These are phyloP conservation scores for Galerucella nymphaeae DNA, from an alignment of 2,888 invertebrate genomes.

Conservation along the genomic window DNA sequence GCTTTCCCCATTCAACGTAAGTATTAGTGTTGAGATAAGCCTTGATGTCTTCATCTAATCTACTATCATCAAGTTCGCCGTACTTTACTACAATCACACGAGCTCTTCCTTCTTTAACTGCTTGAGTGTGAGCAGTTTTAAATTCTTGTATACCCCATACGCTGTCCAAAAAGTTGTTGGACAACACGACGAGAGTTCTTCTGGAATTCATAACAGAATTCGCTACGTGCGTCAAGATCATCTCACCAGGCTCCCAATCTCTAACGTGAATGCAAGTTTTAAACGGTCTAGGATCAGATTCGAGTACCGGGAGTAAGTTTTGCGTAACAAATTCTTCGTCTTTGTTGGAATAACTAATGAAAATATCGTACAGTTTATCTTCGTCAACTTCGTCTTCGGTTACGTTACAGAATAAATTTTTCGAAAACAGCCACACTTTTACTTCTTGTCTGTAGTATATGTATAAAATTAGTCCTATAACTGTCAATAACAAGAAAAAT, in stretches of 20 bases:
- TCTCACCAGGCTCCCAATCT: slow-evolving; percentile 80
- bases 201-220: slow-evolving; percentile 77
- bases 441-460: slow-evolving; percentile 71
- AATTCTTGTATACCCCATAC: slow-evolving; percentile 83
- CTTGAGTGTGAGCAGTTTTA: slow-evolving; percentile 76
- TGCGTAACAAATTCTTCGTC: slow-evolving; percentile 79
- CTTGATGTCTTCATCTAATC: slow-evolving; percentile 75
- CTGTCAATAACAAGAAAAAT: slow-evolving; percentile 54
- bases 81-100: slow-evolving; percentile 79
- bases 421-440: slow-evolving; percentile 74
- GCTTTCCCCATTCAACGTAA: slow-evolving; percentile 84
- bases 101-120: slow-evolving; percentile 74
- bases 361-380: slow-evolving; percentile 78
- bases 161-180: slow-evolving; percentile 78
- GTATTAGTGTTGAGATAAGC: slow-evolving; percentile 81
- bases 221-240: slow-evolving; percentile 78
- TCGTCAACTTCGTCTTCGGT: slow-evolving; percentile 78
- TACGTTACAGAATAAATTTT: slow-evolving; percentile 72
- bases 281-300: slow-evolving; percentile 72
- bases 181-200: slow-evolving; percentile 77
- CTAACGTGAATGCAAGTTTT: slow-evolving; percentile 79
- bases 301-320: slow-evolving; percentile 74
- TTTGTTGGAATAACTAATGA: slow-evolving; percentile 82
- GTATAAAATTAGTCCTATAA: slow-evolving; percentile 63
- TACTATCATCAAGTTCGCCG: slow-evolving; percentile 73